Base-by-base conservation (phyloP, 1,140 invertebrate genomes). In the Globodera ellingtonae region DNA sequence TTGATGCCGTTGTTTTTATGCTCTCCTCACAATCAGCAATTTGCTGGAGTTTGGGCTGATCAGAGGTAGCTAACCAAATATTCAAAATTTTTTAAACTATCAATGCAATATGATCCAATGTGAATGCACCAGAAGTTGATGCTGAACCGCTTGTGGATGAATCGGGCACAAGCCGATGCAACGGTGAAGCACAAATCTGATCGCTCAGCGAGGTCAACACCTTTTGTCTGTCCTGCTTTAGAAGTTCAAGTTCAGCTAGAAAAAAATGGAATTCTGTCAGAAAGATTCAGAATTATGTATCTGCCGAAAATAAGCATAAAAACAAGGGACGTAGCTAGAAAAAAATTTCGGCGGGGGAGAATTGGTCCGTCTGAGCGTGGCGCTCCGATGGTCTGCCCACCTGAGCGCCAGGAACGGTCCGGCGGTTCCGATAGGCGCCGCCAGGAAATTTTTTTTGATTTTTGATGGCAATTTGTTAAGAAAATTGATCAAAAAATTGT, bases 201-300 rank as follows among this genome's bases (percentile, higher is more conserved):
- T 62, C 52, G 4, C 9, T 77, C 47, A 80, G 52, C 6, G 70
- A 67, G 70, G 21, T 59, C 48, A 94, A 92, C 79, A 92, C 91
- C 35, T 94, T 85, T 83, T 94, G 93, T 88, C 93, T 93, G 8
- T 93, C 92, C 67, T 83, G 84, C 82, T 79, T 86, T 48, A 84
- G 79, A 46, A 82, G 80, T 80, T 90, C 90, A 59, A 89, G 84
- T 78, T 90, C 75, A 15, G 62, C 67, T 70, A 44, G 4, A 70
- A 10, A 70, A 35, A 86, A 66, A 35, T 35, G 35, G 35, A 3
- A 35, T 35, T 35, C 35, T 35, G 35, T 35, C 35, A 35, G 3
- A 35, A 3, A 35, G 35, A 35, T 35, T 35, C 35, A 35, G 3
- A 35, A 35, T 90, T 21, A n/a, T 78, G 75, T n/a, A n/a, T n/a